A percentile compares a stretch with the other conserved stretches of the same genome.
phyloP scores from a whole-genome alignment of 2,797 vertebrate genomes.

The Artibeus lituratus region DNA sequence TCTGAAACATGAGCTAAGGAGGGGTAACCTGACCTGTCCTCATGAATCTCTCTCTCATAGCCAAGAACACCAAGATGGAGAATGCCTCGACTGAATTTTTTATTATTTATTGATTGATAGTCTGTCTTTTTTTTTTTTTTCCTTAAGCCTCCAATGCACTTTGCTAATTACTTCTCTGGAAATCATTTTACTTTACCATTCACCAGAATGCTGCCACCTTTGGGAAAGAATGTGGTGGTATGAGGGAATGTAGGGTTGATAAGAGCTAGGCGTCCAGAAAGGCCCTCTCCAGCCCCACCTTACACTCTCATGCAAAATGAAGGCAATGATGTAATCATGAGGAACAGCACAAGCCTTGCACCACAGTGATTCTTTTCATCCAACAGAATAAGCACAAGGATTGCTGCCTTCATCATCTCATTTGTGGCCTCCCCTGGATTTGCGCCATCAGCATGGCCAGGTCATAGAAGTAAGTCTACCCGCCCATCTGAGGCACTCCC shows the following conservation, averaged over 20 bases:
- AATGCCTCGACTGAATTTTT: constrained; percentile 67
- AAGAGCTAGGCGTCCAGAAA: neutral
- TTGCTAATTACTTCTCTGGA: constrained; percentile 72
- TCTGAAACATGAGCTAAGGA: neutral
- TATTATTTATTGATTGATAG: constrained; percentile 72
- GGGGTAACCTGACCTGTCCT: constrained; percentile 9
- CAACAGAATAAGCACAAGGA: neutral
- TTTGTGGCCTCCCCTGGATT: neutral
- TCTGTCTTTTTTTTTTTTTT: neutral
- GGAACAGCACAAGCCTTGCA: neutral
- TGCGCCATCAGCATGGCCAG: neutral
- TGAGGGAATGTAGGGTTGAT: neutral
- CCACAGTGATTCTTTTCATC: neutral
- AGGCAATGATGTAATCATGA: constrained; percentile 8
- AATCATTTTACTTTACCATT: constrained; percentile 40
- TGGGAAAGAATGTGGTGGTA: constrained; percentile 48
- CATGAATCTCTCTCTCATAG: neutral
- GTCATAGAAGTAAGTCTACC: neutral
- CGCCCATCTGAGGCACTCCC: neutral
- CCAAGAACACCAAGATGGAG: constrained; percentile 63
- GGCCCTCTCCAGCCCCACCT: neutral
- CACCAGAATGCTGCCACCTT: constrained; percentile 43
- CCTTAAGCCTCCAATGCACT: constrained; percentile 47
- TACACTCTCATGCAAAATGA: neutral
- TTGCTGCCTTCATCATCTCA: neutral